Evolutionary conservation across 2,888 invertebrate genomes (phyloP), one percentile per base, ranked within the genome.

Genomic region (Scrobipalpa atriplicella): DNA sequence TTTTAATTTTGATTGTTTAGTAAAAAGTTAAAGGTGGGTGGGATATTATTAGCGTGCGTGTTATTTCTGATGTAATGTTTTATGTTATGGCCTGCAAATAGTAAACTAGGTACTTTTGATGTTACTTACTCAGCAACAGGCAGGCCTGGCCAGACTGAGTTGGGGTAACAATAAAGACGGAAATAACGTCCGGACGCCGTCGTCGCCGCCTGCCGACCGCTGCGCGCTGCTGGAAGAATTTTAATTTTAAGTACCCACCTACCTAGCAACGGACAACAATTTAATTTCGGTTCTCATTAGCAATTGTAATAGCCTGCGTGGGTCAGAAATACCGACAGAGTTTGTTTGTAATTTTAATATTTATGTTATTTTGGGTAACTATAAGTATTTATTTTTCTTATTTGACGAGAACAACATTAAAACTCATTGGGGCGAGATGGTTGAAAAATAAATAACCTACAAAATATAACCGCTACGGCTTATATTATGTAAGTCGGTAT

Each of bases 241-340:
- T 74, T 72, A 76, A 78, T 78, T 75, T 21, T 1, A 70, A 70
- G 78, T 70, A 79, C 18, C 39, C 58, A 58, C 36, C 7, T n/a
- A 52, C 52, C 21, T 47, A 47, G 47, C 47, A 47, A 21, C 58
- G 36, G 2, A 18, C 8, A 21, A 62, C 54, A 66, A 51, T 64
- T 68, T 79, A 80, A 80, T 80, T 78, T 77, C 68, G 71, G 69
- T 70, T 70, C 75, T 79, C 77, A 83, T 84, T 83, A 76, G 82
- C 80, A 83, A 83, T 80, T 79, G 70, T 75, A 81, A 83, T 81
- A 52, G 72, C 67, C 67, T 11, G 54, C 13, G 51, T 39, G 52
- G 60, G 66, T 66, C 62, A 62, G 65, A 47, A 64, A 65, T 63
- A 52, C 56, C 56, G 43, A n/a, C 58, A 38, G 36, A 38, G 58